Evolutionary conservation across 1,140 invertebrate species (phyloP), one percentile per base, ranked within the genome.

Genomic region (Drosophila rhopaloa): DNA sequence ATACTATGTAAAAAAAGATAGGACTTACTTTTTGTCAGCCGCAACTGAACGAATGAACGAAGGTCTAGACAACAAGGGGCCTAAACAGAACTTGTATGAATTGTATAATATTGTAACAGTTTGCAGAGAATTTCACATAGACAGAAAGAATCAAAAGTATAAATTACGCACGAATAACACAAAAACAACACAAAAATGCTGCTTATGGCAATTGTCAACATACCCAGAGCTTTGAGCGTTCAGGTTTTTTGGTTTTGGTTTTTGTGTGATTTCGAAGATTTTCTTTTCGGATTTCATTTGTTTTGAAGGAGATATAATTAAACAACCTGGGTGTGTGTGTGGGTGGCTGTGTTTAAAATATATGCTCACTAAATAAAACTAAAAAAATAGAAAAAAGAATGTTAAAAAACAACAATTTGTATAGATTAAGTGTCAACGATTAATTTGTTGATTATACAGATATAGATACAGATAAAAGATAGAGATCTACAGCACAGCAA

Each of bases 1-100:
- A 71, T 71, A 71, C 65, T 71, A 71, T 41, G 37, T 40, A 58
- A 38, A 48, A 65, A 71, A 50, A 71, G 44, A 40, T 70, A 54
- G 27, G 46, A 82, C 80, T 82, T 82, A 82, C 80, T 73, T 75
- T 70, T 71, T 55, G 66, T 76, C 79, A 67, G 66, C 79, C 70
- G 56, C 43, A 72, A 70, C 66, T 70, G 46, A 80, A 71, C 71
- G 63, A 58, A 77, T 50, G 60, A 56, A 79, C 57, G 29, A 80
- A 58, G 76, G 44, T 76, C 59, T 79, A 74, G 61, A 71, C 53
- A 59, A 65, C 56, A 24, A 46, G 51, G 56, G 70, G 72, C 68
- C 58, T 59, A 47, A 56, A 50, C 59, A 32, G 9, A 71, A 70
- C 43, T 56, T 57, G 59, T 61, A 44, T 50, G 41, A 57, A 54